Conservation (phyloP, 2,888 invertebrate genomes). For the Eucera pruinosa region DNA sequence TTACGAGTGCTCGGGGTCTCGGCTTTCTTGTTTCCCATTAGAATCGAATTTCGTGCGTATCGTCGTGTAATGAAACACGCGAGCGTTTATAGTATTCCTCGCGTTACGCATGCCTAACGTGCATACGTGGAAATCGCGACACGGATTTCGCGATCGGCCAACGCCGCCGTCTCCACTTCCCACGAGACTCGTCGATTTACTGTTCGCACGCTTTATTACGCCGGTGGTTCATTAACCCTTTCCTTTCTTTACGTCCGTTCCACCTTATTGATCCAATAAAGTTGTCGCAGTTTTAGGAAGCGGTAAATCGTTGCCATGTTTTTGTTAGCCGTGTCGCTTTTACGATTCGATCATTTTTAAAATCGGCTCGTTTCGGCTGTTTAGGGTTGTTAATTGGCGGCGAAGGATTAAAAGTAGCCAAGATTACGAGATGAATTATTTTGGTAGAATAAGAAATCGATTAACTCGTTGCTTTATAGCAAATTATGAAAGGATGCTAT, state of each 20-base stretch:
- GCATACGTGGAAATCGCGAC: slow-evolving; percentile 67
- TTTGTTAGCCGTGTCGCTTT: no score
- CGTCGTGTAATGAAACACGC: slow-evolving; percentile 71
- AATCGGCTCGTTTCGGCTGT: no score
- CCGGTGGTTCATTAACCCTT: slow-evolving; percentile 10
- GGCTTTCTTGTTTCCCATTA: slow-evolving; percentile 72
- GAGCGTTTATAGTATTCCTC: slow-evolving; percentile 66
- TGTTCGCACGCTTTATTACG: slow-evolving; percentile 24
- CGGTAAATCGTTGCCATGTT: no score
- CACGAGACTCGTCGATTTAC: slow-evolving; percentile 35
- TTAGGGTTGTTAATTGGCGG: no score
- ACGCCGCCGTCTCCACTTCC: slow-evolving; percentile 26
- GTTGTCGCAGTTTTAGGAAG: no score
- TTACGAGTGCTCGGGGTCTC: slow-evolving; percentile 60
- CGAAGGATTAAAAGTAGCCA: no score
- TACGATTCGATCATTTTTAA: no score
- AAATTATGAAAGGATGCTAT: no score
- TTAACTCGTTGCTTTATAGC: no score
- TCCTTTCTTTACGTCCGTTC: not conserved
- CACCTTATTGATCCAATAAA: no score
- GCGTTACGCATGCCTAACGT: slow-evolving; percentile 69
- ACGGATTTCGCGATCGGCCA: slow-evolving; percentile 52
- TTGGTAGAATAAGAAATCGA: no score
- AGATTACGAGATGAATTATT: no score
- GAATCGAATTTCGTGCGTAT: slow-evolving; percentile 72